Evolutionary conservation across 2,888 invertebrate genomes (phyloP).

Genomic region (Diarsia mendica): DNA sequence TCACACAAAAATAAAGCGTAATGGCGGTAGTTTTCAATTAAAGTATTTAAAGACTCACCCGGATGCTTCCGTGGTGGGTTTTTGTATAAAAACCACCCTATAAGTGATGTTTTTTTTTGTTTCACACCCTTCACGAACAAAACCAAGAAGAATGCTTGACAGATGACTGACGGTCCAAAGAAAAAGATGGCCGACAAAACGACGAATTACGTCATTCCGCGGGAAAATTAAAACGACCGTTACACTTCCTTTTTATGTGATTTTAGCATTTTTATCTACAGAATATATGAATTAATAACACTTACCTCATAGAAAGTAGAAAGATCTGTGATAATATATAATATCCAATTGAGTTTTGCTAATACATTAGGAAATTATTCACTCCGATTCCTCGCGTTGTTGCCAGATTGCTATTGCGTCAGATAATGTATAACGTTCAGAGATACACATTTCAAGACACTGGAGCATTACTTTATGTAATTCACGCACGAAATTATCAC

Average conservation of each 20-base stretch:
- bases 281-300: slow-evolving; percentile 50
- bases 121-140: slow-evolving; percentile 80
- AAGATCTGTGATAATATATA: slow-evolving; percentile 72
- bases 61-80: slow-evolving; percentile 87
- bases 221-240: slow-evolving; percentile 84
- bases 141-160: slow-evolving; percentile 78
- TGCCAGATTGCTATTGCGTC: slow-evolving; percentile 89
- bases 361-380: slow-evolving; percentile 83
- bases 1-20: slow-evolving; percentile 64
- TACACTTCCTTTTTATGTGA: slow-evolving; percentile 68
- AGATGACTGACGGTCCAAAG: slow-evolving; percentile 85
- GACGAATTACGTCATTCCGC: slow-evolving; percentile 86
- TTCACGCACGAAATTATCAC: slow-evolving; percentile 64
- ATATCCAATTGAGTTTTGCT: slow-evolving; percentile 76
- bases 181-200: slow-evolving; percentile 83
- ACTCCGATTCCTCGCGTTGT: slow-evolving; percentile 85
- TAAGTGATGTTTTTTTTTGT: slow-evolving; percentile 75
- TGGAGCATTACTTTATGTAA: slow-evolving; percentile 79
- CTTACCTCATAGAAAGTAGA: slow-evolving; percentile 84
- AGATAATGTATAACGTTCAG: slow-evolving; percentile 85
- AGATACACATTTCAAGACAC: slow-evolving; percentile 85
- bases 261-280: slow-evolving; percentile 29
- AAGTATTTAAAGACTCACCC: slow-evolving; percentile 80
- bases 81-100: slow-evolving; percentile 80
- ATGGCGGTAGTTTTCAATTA: slow-evolving; percentile 56